Evolutionary conservation across 2,797 vertebrate genomes (phyloP), one percentile per base, ranked within the genome.

Genomic region (Pantherophis vulpinus): DNA sequence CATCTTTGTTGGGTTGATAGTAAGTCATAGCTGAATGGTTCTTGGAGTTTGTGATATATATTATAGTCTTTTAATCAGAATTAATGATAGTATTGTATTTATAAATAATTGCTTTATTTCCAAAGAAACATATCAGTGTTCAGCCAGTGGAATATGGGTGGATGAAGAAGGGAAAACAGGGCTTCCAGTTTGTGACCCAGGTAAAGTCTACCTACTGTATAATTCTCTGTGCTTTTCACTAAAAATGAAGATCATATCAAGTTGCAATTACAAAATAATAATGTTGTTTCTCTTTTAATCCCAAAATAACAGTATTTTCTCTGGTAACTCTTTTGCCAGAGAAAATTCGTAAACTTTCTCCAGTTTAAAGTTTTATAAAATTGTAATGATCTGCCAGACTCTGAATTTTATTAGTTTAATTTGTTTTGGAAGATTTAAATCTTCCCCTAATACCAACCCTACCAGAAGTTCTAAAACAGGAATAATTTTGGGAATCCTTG

Each of bases 101-200:
- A 83, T 47, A 83, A 83, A 83, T 47, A 83, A 27, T 86, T 93
- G 61, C 55, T 47, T 0, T 95, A 20, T 94, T 95, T 63, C 96
- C 93, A 54, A 96, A 98, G 98, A 1, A 0, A 89, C 96, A 2
- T 98, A 98, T 89, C 92, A 0, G 42, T 98, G 98, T 4, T 94
- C 97, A 56, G 95, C 94, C 74, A 97, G 92, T 0, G 98, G 98
- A 93, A 96, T 94, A 92, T 98, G 98, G 98, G 92, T 97, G 86
- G 97, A 95, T 0, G n/a, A 96, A 74, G 89, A 95, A 47, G 94
- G 96, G 93, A 96, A 97, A 29, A 56, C 90, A 4, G 96, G 97
- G 70, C 96, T 96, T 90, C 98, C 98, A 0, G 95, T 93, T 29
- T 98, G 98, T 92, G 10, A 96, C 63, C 95, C 98, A 98, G 98